phyloP scores from a whole-genome alignment of 1,140 invertebrate genomes.

The Pomacea maculata region DNA sequence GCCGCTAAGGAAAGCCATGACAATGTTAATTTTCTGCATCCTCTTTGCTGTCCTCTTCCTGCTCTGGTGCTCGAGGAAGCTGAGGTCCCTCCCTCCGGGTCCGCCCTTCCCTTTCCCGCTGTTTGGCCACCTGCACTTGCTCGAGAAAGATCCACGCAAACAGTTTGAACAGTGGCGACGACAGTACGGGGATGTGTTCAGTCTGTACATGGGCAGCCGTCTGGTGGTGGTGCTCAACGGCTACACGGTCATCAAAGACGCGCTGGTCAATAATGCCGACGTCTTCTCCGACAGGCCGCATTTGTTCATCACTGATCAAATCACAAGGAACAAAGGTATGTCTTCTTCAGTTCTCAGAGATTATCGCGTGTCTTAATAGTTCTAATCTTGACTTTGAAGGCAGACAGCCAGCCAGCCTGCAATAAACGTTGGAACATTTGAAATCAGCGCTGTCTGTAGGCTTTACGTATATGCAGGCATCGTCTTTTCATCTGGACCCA shows the following conservation, averaged over 20 bases:
- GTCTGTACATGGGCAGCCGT: slow-evolving; percentile 23
- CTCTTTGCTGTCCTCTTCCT: too few relatives aligned
- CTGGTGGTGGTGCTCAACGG: slow-evolving; percentile 31
- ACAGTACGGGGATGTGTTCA: slow-evolving; percentile 31
- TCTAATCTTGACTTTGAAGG: too few relatives aligned
- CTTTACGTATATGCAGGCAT: slow-evolving; percentile 24
- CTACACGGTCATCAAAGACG: slow-evolving; percentile 30
- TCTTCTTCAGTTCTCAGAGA: background rate
- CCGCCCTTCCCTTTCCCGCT: slow-evolving; percentile 63
- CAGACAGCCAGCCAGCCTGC: too few relatives aligned
- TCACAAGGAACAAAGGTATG: slow-evolving; percentile 6
- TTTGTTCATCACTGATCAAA: slow-evolving; percentile 3
- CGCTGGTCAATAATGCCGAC: slow-evolving; percentile 28
- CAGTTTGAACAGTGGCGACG: slow-evolving; percentile 31
- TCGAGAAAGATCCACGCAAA: slow-evolving; percentile 75
- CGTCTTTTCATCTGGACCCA: slow-evolving; percentile 74
- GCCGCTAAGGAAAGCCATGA: too few relatives aligned
- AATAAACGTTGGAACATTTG: too few relatives aligned
- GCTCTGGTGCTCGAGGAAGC: too few relatives aligned
- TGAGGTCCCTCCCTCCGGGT: too few relatives aligned
- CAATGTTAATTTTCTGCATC: too few relatives aligned
- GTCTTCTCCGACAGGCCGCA: slow-evolving; percentile 29
- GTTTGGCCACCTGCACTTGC: slow-evolving; percentile 79
- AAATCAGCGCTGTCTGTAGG: too few relatives aligned
- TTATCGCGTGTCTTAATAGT: too few relatives aligned